Percentiles rank a stretch among this genome's conserved stretches.
phyloP scores from a whole-genome alignment of 2,888 invertebrate genomes.

The Coenonympha glycerion region DNA sequence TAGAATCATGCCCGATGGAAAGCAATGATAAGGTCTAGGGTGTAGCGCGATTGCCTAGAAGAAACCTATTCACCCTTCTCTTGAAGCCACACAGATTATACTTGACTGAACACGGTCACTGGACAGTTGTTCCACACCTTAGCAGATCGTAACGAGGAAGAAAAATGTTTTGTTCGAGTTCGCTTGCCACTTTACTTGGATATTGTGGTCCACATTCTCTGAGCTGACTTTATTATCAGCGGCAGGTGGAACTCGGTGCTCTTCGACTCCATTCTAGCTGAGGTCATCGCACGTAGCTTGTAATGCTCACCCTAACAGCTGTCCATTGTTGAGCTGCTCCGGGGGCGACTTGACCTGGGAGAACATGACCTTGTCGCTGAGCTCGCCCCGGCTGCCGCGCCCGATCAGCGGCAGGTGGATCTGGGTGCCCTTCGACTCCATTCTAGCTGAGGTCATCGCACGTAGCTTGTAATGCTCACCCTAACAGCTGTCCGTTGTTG shows the following conservation, averaged over 20 bases:
- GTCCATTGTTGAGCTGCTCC: constrained; percentile 81
- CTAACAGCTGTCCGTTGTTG: constrained; percentile 78
- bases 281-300: constrained; percentile 61
- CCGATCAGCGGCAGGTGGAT: constrained; percentile 70
- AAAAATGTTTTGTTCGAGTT: too few species aligned
- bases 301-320: constrained; percentile 75
- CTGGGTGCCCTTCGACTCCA: constrained; percentile 74
- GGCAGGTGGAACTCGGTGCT: constrained; percentile 74
- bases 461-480: constrained; percentile 66
- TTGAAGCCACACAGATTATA: background rate
- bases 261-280: constrained; percentile 69
- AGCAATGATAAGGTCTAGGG: background rate
- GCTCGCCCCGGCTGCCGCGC: constrained; percentile 64
- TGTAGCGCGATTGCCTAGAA: background rate
- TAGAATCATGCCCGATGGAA: background rate
- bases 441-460: constrained; percentile 66
- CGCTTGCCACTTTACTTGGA: too few species aligned
- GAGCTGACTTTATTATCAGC: too few species aligned
- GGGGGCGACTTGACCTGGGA: constrained; percentile 60
- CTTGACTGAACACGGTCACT: too few species aligned
- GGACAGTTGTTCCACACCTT: too few species aligned
- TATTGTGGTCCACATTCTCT: too few species aligned
- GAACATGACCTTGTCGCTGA: constrained; percentile 65
- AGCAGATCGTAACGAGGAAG: too few species aligned
- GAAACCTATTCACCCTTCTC: background rate